These are phyloP conservation scores for Sapayoa aenigma DNA, from an alignment of 2,113 vertebrate genomes.

Conservation along the genomic window DNA sequence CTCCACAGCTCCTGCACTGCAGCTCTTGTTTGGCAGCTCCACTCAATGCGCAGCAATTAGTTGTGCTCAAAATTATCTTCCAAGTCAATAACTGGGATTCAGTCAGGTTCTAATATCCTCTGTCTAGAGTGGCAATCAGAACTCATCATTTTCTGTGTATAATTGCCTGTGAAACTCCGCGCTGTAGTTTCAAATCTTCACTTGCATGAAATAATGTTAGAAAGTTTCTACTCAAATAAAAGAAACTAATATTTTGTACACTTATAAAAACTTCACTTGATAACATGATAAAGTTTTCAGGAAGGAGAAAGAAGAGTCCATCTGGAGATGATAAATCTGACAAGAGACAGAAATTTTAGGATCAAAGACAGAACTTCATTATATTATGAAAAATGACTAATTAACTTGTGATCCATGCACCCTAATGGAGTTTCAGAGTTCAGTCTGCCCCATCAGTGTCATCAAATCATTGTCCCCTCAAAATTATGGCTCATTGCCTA, in stretches of 20 bases:
- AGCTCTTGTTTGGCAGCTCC: not conserved
- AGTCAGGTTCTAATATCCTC: not conserved
- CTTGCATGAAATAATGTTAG: not conserved
- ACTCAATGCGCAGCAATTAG: not conserved
- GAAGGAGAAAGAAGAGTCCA: not conserved
- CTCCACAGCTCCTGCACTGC: not conserved
- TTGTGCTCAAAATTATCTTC: not conserved
- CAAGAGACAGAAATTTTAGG: not conserved
- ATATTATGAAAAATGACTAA: constrained; percentile 34
- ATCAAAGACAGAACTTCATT: constrained; percentile 39
- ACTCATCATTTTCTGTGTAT: not conserved
- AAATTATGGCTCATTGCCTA: not conserved
- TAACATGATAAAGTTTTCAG: not conserved
- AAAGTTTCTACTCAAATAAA: not conserved
- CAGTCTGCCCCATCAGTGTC: not conserved
- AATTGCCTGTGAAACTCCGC: not conserved
- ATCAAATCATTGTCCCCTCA: constrained; percentile 1
- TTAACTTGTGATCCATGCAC: constrained; percentile 29
- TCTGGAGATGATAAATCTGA: constrained; percentile 7
- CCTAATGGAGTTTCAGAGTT: constrained; percentile 16
- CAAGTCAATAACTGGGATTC: not conserved
- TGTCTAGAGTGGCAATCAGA: not conserved
- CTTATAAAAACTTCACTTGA: not conserved
- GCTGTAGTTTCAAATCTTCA: not conserved
- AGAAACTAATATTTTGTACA: not conserved